Evolutionary conservation across 2,888 invertebrate genomes (phyloP).

Genomic region (Ichneumon xanthorius): DNA sequence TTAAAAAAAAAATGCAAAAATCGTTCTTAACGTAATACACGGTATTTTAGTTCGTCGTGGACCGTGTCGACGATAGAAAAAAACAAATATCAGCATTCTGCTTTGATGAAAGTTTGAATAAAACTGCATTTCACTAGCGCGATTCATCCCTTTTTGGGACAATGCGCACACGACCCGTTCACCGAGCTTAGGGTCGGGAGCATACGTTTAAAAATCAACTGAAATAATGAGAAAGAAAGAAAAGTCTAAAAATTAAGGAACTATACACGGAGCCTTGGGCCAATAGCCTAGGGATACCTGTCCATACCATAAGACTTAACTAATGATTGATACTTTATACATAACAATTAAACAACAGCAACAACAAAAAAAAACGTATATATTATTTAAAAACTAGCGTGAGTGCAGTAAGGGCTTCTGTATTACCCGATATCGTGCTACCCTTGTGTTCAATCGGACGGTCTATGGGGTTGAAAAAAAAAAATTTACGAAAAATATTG

Average conservation of each 20-base stretch:
- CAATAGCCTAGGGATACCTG: conserved; percentile 83
- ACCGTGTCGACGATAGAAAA: conserved; percentile 52
- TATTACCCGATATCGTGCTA: conserved; percentile 81
- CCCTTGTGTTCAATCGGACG: conserved; percentile 78
- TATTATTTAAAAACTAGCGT: conserved; percentile 80
- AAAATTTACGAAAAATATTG: conserved; percentile 13
- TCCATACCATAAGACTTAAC: conserved; percentile 85
- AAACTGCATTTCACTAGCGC: conserved; percentile 63
- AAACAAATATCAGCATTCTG: conserved; percentile 1
- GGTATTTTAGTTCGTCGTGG: conserved; percentile 59
- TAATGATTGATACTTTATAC: conserved; percentile 83
- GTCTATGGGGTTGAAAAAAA: conserved; percentile 72
- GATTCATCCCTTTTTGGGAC: conserved; percentile 48
- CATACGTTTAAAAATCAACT: conserved; percentile 71
- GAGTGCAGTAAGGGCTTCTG: conserved; percentile 81
- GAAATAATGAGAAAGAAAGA: conserved; percentile 70
- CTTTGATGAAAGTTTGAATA: background rate
- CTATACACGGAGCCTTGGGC: conserved; percentile 77
- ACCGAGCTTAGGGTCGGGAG: conserved; percentile 71
- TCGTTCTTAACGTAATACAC: conserved; percentile 31
- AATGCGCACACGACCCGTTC: conserved; percentile 56
- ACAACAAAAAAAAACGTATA: conserved; percentile 77
- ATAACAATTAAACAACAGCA: conserved; percentile 61
- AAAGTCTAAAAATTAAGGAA: conserved; percentile 52
- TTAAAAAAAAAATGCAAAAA: conserved; percentile 36